A percentile compares a stretch with the other conserved stretches of the same genome.
These are phyloP conservation scores for Brachionus koreanus DNA, from an alignment of 1,140 invertebrate species.

Conservation along the genomic window DNA sequence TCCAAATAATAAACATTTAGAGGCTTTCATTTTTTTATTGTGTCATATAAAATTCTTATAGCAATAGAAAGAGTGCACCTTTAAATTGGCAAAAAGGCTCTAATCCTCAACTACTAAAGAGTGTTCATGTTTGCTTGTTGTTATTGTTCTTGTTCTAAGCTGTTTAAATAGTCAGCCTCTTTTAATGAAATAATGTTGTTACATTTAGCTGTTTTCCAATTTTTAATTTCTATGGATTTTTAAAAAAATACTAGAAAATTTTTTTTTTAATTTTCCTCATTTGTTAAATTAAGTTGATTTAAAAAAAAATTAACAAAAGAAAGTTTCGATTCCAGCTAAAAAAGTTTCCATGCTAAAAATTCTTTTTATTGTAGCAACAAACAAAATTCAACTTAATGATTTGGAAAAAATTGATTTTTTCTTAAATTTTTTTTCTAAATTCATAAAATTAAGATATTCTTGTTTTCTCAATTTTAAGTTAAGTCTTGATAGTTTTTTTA, in stretches of 20 bases:
- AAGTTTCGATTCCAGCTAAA: neutral
- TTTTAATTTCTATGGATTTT: slow-evolving; percentile 13
- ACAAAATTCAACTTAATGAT: neutral
- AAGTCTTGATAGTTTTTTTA: neutral
- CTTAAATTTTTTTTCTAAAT: neutral
- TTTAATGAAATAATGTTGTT: neutral
- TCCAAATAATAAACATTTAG: neutral
- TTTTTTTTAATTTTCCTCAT: slow-evolving; percentile 22
- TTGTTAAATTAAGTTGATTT: neutral
- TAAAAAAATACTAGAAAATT: neutral
- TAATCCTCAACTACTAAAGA: neutral
- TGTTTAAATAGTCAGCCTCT: neutral
- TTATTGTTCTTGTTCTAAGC: neutral
- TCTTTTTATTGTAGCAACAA: slow-evolving; percentile 25
- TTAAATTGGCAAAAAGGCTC: neutral
- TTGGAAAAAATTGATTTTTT: slow-evolving; percentile 21
- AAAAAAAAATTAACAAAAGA: slow-evolving; percentile 11
- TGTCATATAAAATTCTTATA: neutral
- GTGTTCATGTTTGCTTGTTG: neutral
- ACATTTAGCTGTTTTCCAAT: neutral
- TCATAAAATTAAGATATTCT: neutral
- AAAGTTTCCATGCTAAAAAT: neutral
- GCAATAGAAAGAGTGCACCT: neutral
- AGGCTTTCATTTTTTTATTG: neutral
- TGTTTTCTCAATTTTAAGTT: neutral